phyloP scores from a whole-genome alignment of 2,797 vertebrate species.

The Pipistrellus nathusii region DNA sequence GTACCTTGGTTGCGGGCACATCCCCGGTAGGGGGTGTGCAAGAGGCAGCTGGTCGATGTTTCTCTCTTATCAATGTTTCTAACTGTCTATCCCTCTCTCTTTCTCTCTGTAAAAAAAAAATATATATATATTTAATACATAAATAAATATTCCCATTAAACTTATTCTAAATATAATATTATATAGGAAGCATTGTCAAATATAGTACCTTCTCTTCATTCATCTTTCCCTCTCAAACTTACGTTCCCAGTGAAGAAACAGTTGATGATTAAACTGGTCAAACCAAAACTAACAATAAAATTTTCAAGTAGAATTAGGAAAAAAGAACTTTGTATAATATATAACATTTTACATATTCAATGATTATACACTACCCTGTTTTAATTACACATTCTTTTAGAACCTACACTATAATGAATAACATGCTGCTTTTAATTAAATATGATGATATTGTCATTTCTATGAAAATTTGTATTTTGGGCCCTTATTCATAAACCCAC shows the following conservation, averaged over 20 bases:
- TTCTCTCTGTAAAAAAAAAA: no score
- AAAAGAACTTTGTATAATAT: not conserved
- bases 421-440: constrained; percentile 40
- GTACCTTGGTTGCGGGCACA: no score
- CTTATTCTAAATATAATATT: not conserved
- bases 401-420: not conserved
- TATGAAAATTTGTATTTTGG: not conserved
- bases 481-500: constrained; percentile 31
- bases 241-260: not conserved
- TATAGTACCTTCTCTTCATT: not conserved
- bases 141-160: not conserved
- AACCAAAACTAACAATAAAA: constrained; percentile 40
- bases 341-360: constrained; percentile 25
- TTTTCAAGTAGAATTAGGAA: not conserved
- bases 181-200: not conserved
- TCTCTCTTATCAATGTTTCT: no score
- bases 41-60: no score
- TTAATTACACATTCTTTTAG: constrained; percentile 13
- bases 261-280: not conserved
- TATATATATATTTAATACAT: not conserved
- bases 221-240: not conserved
- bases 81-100: no score
- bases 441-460: not conserved
- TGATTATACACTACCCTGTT: not conserved
- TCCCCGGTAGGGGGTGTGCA: no score